Percentiles rank a stretch among this genome's conserved stretches.
Conservation (phyloP, 2,113 vertebrate genomes). For the Paralichthys olivaceus region DNA sequence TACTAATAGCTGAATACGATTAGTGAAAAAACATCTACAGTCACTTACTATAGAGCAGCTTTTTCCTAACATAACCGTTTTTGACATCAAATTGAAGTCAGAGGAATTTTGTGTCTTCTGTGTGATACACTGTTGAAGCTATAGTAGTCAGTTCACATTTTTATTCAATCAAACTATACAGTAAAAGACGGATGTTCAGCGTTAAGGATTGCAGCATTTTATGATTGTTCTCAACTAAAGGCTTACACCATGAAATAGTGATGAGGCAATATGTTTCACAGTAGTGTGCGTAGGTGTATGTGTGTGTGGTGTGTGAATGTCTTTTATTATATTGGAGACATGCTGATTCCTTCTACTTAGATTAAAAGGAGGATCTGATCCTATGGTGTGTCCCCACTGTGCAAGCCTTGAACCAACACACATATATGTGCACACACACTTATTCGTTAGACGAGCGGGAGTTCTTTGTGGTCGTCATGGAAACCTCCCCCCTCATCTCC, state of each 20-base stretch:
- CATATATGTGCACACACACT: neutral
- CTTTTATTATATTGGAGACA: neutral
- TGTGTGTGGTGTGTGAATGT: slow-evolving; percentile 9
- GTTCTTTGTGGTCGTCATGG: slow-evolving; percentile 78
- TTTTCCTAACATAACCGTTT: neutral
- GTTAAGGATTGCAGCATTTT: neutral
- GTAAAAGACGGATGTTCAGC: neutral
- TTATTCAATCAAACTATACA: neutral
- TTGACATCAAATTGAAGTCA: neutral
- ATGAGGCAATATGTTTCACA: slow-evolving; percentile 53
- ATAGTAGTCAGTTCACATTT: neutral
- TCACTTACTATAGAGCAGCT: neutral
- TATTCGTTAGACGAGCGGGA: slow-evolving; percentile 65
- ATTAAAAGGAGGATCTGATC: slow-evolving; percentile 16
- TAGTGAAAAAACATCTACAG: neutral
- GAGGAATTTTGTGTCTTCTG: neutral
- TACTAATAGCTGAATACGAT: neutral
- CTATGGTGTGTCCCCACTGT: slow-evolving; percentile 57
- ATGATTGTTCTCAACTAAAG: too few species aligned
- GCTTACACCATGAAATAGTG: slow-evolving; percentile 10
- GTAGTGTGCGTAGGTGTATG: slow-evolving; percentile 2
- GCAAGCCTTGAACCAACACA: slow-evolving; percentile 32
- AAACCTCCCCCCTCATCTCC: slow-evolving; percentile 55
- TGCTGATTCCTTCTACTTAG: slow-evolving; percentile 13
- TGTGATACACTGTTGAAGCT: neutral